Percentiles rank a stretch among this genome's conserved stretches.
These are phyloP conservation scores for Bathynomus jamesi DNA, from an alignment of 1,140 invertebrate genomes.

Conservation along the genomic window DNA sequence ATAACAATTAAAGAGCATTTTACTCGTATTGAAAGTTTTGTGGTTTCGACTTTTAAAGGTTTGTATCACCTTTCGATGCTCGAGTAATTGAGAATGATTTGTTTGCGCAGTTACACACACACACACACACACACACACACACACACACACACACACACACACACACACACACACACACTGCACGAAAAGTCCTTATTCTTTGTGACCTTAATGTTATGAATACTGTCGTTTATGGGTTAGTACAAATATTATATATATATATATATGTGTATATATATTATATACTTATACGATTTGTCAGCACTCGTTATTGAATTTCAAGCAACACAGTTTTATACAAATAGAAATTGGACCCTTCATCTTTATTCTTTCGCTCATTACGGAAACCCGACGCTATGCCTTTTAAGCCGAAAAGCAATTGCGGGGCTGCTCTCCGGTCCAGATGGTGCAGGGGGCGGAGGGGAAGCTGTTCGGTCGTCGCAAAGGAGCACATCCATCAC, in stretches of 20 bases:
- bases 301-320: not conserved
- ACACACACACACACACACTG: too few species aligned
- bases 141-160: too few species aligned
- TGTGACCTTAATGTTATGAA: too few species aligned
- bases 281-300: not conserved
- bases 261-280: not conserved
- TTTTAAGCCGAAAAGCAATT: not conserved
- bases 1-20: too few species aligned
- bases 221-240: too few species aligned
- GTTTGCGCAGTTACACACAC: too few species aligned
- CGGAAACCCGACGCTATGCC: not conserved
- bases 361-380: not conserved
- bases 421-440: conserved; percentile 9
- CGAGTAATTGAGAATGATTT: too few species aligned
- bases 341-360: not conserved
- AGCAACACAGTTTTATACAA: not conserved
- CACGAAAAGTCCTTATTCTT: too few species aligned
- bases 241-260: conserved; percentile 2
- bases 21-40: too few species aligned
- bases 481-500: conserved; percentile 28
- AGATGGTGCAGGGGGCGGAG: conserved; percentile 33
- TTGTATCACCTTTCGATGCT: too few species aligned
- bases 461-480: conserved; percentile 29
- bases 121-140: too few species aligned
- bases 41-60: too few species aligned